Percentiles rank a stretch among this genome's conserved stretches.
phyloP scores from a whole-genome alignment of 2,113 vertebrate genomes.

The Alces alces region DNA sequence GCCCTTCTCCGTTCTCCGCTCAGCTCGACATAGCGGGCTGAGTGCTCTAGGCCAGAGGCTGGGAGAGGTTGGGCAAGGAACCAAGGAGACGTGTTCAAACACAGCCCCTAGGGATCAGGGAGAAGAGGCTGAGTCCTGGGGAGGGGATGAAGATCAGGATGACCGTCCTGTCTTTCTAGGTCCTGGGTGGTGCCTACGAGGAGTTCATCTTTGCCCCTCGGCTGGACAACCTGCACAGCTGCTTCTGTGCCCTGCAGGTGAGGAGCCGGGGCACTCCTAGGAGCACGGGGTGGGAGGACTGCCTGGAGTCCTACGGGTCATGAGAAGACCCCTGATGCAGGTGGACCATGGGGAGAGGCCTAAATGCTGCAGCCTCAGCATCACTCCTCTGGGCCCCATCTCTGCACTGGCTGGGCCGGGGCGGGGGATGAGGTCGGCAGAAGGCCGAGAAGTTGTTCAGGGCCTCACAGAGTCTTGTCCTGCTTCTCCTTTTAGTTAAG shows the following conservation, averaged over 20 bases:
- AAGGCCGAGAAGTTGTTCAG: background rate
- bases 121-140: background rate
- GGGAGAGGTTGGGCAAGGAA: background rate
- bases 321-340: background rate
- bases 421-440: background rate
- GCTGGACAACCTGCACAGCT: conserved; percentile 98
- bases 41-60: background rate
- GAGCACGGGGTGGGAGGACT: background rate
- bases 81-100: background rate
- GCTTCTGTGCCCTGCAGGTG: conserved; percentile 97
- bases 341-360: background rate
- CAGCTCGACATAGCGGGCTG: background rate
- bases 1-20: background rate
- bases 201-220: conserved; percentile 97
- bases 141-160: background rate
- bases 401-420: background rate
- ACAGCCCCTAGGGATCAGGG: background rate
- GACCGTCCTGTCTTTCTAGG: conserved; percentile 76
- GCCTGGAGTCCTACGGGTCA: background rate
- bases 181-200: conserved; percentile 90
- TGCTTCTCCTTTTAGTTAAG: background rate
- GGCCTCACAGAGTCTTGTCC: background rate
- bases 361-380: background rate
- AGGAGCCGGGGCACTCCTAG: background rate
- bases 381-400: background rate